Percentiles rank a stretch among this genome's conserved stretches.
Evolutionary conservation across 2,888 invertebrate genomes (phyloP).

Genomic region (Nudaria mundana): DNA sequence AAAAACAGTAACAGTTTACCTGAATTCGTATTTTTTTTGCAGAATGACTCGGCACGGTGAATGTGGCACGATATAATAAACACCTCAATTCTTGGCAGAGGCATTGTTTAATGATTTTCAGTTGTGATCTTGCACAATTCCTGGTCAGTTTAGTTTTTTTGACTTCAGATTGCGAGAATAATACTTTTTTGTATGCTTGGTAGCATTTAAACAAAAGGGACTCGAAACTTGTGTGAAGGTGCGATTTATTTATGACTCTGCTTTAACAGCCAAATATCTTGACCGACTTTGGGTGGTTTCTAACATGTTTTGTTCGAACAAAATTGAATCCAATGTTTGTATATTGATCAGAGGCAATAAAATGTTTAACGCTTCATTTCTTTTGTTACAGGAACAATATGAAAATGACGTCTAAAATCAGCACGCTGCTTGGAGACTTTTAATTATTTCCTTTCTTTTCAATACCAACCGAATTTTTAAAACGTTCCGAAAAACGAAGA

Average conservation of each 20-base stretch:
- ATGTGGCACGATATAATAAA: slow-evolving; percentile 74
- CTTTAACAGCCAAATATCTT: slow-evolving; percentile 64
- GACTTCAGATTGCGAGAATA: slow-evolving; percentile 61
- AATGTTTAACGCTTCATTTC: slow-evolving; percentile 49
- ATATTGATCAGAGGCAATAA: slow-evolving; percentile 44
- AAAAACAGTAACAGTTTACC: slow-evolving; percentile 72
- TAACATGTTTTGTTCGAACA: slow-evolving; percentile 44
- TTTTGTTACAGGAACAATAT: slow-evolving; percentile 77
- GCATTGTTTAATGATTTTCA: slow-evolving; percentile 79
- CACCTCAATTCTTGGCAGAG: slow-evolving; percentile 78
- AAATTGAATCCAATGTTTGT: slow-evolving; percentile 42
- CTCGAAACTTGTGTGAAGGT: slow-evolving; percentile 69
- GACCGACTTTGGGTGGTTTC: slow-evolving; percentile 68
- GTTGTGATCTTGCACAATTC: slow-evolving; percentile 80
- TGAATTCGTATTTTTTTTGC: slow-evolving; percentile 68
- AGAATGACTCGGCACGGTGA: slow-evolving; percentile 59
- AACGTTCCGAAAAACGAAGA: slow-evolving; percentile 63
- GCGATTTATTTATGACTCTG: slow-evolving; percentile 79
- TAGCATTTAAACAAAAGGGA: slow-evolving; percentile 79
- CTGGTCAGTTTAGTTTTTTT: slow-evolving; percentile 59
- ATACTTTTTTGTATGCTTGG: slow-evolving; percentile 74
- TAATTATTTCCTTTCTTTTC: slow-evolving; percentile 37
- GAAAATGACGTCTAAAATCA: slow-evolving; percentile 48
- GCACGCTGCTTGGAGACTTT: slow-evolving; percentile 43
- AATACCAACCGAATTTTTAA: slow-evolving; percentile 47